A percentile compares a stretch with the other conserved stretches of the same genome.
phyloP scores from a whole-genome alignment of 2,113 vertebrate genomes.

The Hypanus sabinus region DNA sequence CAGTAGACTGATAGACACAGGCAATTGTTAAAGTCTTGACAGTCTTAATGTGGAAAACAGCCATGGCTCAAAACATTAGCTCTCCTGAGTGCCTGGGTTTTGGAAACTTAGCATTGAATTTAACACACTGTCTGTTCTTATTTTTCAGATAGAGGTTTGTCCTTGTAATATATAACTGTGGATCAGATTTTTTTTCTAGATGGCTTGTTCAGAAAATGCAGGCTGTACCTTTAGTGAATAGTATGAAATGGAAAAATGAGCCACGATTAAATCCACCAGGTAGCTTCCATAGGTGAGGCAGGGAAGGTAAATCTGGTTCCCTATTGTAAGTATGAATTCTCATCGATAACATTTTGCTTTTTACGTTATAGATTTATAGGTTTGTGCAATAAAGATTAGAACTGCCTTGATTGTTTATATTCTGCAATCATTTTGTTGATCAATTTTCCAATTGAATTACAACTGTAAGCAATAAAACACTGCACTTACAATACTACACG shows the following conservation, averaged over 20 bases:
- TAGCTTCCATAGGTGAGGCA: not conserved
- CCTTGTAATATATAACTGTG: not conserved
- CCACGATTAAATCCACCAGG: not conserved
- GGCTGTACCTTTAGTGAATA: slow-evolving; percentile 1
- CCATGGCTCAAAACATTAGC: slow-evolving; percentile 36
- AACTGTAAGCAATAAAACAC: not conserved
- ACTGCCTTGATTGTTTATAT: not conserved
- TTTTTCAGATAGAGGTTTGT: not conserved
- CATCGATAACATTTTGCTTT: not conserved
- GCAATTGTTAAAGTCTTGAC: slow-evolving; percentile 29
- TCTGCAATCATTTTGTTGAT: not conserved
- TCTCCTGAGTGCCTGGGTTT: slow-evolving; percentile 2
- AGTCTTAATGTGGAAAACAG: slow-evolving; percentile 35
- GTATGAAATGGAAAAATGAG: not conserved
- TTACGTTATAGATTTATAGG: slow-evolving; percentile 1
- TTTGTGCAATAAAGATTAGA: not conserved
- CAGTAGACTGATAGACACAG: slow-evolving; percentile 26
- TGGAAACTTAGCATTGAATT: slow-evolving; percentile 16
- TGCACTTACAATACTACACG: not conserved
- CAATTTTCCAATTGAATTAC: not conserved
- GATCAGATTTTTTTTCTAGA: not conserved
- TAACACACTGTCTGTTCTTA: slow-evolving; percentile 26
- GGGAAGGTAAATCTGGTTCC: slow-evolving; percentile 13
- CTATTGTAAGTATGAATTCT: slow-evolving; percentile 10
- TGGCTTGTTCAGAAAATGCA: not conserved